phyloP scores from a whole-genome alignment of 2,797 vertebrate species.

The Adrianichthys oophorus region DNA sequence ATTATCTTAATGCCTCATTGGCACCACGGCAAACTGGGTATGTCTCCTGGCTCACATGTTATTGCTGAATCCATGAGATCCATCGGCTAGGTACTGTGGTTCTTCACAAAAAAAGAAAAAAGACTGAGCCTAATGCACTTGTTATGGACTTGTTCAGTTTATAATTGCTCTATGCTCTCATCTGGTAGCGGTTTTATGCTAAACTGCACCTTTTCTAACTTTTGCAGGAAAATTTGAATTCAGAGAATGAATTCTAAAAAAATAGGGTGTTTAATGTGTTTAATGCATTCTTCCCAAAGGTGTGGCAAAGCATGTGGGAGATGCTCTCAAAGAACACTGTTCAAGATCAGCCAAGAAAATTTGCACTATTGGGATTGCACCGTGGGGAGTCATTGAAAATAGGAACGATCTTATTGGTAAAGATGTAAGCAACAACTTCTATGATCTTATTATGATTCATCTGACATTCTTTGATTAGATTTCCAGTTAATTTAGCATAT shows the following conservation, averaged over 20 bases:
- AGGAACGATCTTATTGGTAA: constrained; percentile 95
- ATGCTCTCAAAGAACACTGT: constrained; percentile 94
- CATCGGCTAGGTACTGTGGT: constrained; percentile 46
- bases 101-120: constrained; percentile 16
- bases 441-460: not conserved
- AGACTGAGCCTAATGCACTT: constrained; percentile 21
- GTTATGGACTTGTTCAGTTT: constrained; percentile 6
- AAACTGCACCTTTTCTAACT: not conserved
- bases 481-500: too few relatives aligned
- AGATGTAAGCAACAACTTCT: constrained; percentile 84
- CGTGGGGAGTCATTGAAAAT: constrained; percentile 99
- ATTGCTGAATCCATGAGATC: constrained; percentile 49
- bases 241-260: not conserved
- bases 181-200: not conserved
- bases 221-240: not conserved
- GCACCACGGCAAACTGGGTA: constrained; percentile 43
- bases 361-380: constrained; percentile 96
- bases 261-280: not conserved
- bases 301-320: constrained; percentile 98
- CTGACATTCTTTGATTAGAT: not conserved
- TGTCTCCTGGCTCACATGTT: constrained; percentile 48
- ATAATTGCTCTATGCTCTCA: not conserved
- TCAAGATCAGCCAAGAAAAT: constrained; percentile 97
- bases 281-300: constrained; percentile 58
- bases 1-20: constrained; percentile 67